phyloP scores from a whole-genome alignment of 2,113 vertebrate species.

The Corvus hawaiiensis region DNA sequence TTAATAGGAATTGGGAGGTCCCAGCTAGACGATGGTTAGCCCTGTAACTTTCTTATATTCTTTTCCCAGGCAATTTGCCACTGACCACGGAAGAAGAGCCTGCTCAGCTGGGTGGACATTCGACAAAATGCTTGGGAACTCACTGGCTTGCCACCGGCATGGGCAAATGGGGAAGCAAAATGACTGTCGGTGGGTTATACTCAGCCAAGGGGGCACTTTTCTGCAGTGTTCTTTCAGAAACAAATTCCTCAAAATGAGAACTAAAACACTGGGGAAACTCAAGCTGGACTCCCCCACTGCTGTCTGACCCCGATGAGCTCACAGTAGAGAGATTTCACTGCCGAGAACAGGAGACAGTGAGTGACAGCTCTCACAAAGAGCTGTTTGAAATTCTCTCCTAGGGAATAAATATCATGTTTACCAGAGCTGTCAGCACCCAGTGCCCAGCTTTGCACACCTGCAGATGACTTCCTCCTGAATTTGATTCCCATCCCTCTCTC shows the following conservation, averaged over 20 bases:
- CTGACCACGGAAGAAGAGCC: background rate
- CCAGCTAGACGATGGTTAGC: background rate
- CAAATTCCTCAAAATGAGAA: background rate
- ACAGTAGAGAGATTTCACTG: background rate
- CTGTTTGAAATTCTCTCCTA: background rate
- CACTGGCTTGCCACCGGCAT: background rate
- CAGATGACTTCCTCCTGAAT: background rate
- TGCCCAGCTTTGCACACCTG: conserved; percentile 3
- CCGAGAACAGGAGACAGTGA: background rate
- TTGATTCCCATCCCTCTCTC: background rate
- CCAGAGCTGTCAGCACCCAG: background rate
- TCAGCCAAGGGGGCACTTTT: background rate
- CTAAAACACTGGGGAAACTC: background rate
- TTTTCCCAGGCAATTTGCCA: background rate
- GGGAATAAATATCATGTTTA: conserved; percentile 26
- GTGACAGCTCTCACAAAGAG: conserved; percentile 14
- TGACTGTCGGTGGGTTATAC: background rate
- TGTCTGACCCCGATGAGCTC: background rate
- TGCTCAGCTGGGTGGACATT: background rate
- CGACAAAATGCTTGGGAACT: background rate
- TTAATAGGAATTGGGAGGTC: background rate
- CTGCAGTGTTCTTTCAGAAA: background rate
- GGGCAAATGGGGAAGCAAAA: background rate
- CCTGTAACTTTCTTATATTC: background rate
- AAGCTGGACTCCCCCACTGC: background rate